Percentiles rank a stretch among this genome's conserved stretches.
Evolutionary conservation across 1,140 invertebrate species (phyloP).

Genomic region (Drosophila guanche): DNA sequence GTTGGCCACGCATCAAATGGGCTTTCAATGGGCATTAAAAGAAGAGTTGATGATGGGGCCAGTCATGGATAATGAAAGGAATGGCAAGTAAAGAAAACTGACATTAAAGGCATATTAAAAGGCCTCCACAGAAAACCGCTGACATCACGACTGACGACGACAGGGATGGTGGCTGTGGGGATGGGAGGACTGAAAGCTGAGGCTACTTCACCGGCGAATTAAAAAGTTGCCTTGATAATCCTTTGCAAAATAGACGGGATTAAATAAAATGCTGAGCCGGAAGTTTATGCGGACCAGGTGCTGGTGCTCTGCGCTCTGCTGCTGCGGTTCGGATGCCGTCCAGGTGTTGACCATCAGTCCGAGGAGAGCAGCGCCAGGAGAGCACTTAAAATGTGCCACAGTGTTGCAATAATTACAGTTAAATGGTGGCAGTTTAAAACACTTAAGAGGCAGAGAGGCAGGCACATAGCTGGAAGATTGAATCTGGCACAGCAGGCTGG

Average conservation of each 20-base stretch:
- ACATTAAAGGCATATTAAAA: constrained; percentile 58
- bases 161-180: neutral
- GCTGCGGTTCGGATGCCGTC: constrained; percentile 13
- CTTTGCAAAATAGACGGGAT: constrained; percentile 80
- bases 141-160: constrained; percentile 62
- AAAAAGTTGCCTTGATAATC: constrained; percentile 82
- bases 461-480: constrained; percentile 15
- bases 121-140: constrained; percentile 76
- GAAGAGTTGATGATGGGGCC: constrained; percentile 18
- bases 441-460: constrained; percentile 32
- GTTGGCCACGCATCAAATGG: constrained; percentile 78
- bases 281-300: constrained; percentile 77
- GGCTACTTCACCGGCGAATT: constrained; percentile 58
- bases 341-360: constrained; percentile 49
- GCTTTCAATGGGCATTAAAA: constrained; percentile 73
- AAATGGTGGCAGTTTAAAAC: constrained; percentile 79
- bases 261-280: constrained; percentile 76
- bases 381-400: constrained; percentile 80
- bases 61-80: neutral
- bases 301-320: neutral
- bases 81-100: neutral
- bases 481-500: constrained; percentile 49
- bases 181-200: constrained; percentile 7
- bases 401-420: constrained; percentile 81
- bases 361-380: constrained; percentile 23